Evolutionary conservation across 2,888 invertebrate species (phyloP), one percentile per base, ranked within the genome.

Genomic region (Trachelus iudaicus): DNA sequence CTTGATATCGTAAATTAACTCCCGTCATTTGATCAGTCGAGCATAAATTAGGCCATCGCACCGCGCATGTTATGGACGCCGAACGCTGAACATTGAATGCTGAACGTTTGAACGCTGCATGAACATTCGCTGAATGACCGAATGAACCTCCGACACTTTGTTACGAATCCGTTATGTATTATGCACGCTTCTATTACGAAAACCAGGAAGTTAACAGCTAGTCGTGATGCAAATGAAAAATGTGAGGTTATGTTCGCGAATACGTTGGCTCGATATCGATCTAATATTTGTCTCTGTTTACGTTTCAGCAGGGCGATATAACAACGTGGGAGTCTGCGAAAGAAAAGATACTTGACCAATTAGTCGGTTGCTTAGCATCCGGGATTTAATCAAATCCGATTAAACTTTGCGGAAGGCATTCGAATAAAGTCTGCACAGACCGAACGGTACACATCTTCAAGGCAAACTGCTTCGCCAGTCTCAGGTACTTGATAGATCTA

Each of bases 31-130:
- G 71, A 34, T 71, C 76, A 76, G 71, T 71, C 69, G 71, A 35
- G 37, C 76, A 76, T 34, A 76, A 76, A 76, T 40, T 73, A 76
- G 76, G 76, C 73, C 76, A 76, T 40, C 71, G 71, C 34, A 76
- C 73, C 40, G 34, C 76, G 76, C 76, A 56, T 23, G 56, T 9
- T 56, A 9, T 23, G 56, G 1, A 56, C 56, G 56, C 56, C 23
- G 23, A 56, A 56, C 40, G 9, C 6, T 2, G 40, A 56, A 56
- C 40, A 23, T 56, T 56, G 23, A 56, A 56, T 56, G 6, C 56
- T 23, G 23, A 56, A 56, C 56, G 40, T 40, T 56, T 2, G 9
- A 56, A 56, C 56, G 56, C 23, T 56, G 23, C 56, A 56, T 23
- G 56, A 56, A 56, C 56, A 56, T 15, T 56, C 56, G 23, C 56